Base-by-base conservation (phyloP, 1,140 invertebrate genomes). In the Drosophila rhopaloa region DNA sequence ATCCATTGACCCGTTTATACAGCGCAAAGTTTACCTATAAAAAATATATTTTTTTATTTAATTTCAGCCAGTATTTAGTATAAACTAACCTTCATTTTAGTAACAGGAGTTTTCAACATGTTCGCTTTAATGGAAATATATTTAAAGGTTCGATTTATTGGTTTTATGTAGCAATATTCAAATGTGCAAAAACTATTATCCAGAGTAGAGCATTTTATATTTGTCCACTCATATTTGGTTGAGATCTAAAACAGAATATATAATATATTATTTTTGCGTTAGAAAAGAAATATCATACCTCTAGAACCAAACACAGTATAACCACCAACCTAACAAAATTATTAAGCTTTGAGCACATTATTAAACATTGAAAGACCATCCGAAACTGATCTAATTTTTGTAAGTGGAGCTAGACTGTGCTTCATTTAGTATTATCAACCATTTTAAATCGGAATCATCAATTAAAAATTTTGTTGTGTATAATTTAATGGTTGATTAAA, bases 121-220 rank as follows among this genome's bases (percentile, higher is more conserved):
- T 32, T 57, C 13, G 13, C 59, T 24, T 7, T 62, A 1, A 57
- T 0, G 9, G 62, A 71, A 13, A 41, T 0, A 19, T 57, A 71
- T 56, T 71, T 71, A 4, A 40, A 68, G 0, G 62, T 57, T 4
- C 67, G 67, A 56, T 71, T 71, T 8, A 48, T 40, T 5, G 68
- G 10, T 35, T 72, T 72, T 24, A 68, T n/a, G 9, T 32, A 41
- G 16, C 68, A 68, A 43, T 72, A 68, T 43, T 72, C 41, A 8
- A 70, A 35, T 5, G 14, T 5, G 6, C n/a, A n/a, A 37, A 72
- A 72, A 1, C 0, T 13, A 14, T 14, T 38, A 38, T 72, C 43
- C 8, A 40, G 13, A 5, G 13, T 8, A 1, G 10, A 19, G 11
- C 66, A 70, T 16, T 53, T 54, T 0, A 70, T 0, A 8, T 70